Base-by-base conservation (phyloP, 2,888 invertebrate species). In the Pyrgus malvae region DNA sequence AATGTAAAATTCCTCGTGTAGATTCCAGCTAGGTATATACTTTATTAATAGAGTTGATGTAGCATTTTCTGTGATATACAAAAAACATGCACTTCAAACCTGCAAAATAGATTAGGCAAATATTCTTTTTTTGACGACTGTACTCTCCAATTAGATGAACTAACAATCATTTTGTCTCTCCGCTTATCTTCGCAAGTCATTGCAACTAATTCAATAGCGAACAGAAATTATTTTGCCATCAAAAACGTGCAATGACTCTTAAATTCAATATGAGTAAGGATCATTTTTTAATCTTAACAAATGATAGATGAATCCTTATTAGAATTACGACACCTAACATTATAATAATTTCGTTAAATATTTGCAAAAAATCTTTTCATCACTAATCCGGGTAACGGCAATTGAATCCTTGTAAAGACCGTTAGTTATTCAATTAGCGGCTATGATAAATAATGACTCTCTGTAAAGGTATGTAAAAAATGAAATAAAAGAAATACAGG, bases 181-280 rank as follows among this genome's bases (percentile, higher is more conserved):
- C 55, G 49, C 46, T 56, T 57, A 57, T 45, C 48, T 63, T 58
- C 55, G 68, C 68, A 65, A 71, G 71, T 72, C 71, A 72, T 67
- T 60, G 56, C 62, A 62, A 65, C 59, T 67, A 68, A 70, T 71
- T 69, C 62, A 60, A 63, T 65, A 67, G 57, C 61, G 60, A 59
- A 48, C 25, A 40, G 21, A 35, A 42, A 37, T 33, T 35, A 14
- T 33, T 54, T 54, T 31, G 21, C 27, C 45, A 51, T 48, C 33
- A n/a, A 46, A 33, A 51, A 33, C 17, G 9, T 9, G 9, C 11
- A 31, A 23, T n/a, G 9, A 19, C 7, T 16, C 16, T 31, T 29
- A 38, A 35, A 31, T 23, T 9, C 23, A 3, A 17, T 29, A 31
- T 23, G 33, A 37, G 38, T 46, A 54, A 16, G 45, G 14, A 29